Evolutionary conservation across 2,888 invertebrate species (phyloP), one percentile per base, ranked within the genome.

Genomic region (Pristionchus maxplancki): DNA sequence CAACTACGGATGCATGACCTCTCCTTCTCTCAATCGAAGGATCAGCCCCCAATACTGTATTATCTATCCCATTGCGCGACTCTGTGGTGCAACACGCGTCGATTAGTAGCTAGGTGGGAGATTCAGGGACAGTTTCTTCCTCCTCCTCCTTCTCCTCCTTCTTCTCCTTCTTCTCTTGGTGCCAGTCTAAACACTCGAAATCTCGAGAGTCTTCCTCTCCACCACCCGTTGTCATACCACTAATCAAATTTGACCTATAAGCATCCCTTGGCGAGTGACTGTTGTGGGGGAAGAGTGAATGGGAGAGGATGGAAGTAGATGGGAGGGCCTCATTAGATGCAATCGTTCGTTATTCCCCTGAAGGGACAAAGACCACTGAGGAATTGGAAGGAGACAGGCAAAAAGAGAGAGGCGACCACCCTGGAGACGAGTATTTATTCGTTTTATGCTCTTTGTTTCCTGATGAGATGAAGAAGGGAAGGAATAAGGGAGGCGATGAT

Each of bases 161-260:
- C 8, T 64, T 64, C 31, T 31, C 71, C 40, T 64, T 64, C 31
- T 31, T 40, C 40, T 13, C 67, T 67, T 67, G 15, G 67, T 34
- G 67, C 34, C 67, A 67, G 67, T 67, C 71, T 74, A 74, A 74
- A 74, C 71, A 74, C 71, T 74, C 71, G 71, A 74, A 64, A 74
- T 74, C 71, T 74, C 71, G 71, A 74, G 71, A 74, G 71, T 82
- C 81, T 50, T 71, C 34, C 58, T 58, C 83, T 58, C 83, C 34
- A 24, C 34, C 83, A 44, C 37, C 53, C 83, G 50, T 83, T 58
- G 50, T 58, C 50, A 83, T 50, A 31, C 50, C 34, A 34, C 53
- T 58, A 83, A 83, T 83, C 58, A 83, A 34, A 58, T 58, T 83
- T 58, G 83, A 83, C 83, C 58, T 50, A 83, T 83, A 50, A 83